Base-by-base conservation (phyloP, 2,797 vertebrate genomes). In the Notolepis coatsorum region DNA sequence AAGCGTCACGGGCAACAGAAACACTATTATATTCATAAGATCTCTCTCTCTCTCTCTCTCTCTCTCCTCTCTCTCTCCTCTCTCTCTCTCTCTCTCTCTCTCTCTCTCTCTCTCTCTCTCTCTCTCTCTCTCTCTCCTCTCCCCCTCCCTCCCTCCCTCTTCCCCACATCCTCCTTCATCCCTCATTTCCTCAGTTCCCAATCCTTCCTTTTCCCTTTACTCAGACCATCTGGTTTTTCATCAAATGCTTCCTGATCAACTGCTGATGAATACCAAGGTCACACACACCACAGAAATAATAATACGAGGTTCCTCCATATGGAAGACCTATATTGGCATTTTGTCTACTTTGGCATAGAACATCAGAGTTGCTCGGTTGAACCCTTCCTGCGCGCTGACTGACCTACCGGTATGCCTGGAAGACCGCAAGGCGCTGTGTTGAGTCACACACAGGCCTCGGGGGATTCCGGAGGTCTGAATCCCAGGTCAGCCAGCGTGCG, bases 161-260 rank as follows among this genome's bases (percentile, higher is more conserved):
- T n/a, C 65, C n/a, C n/a, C n/a, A n/a, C n/a, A n/a, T 77, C 58
- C 47, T 77, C 53, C 68, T 77, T 75, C 77, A 73, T 60, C 67
- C 64, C 57, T 71, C 37, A 71, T 79, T 83, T 72, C 65, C 81
- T 71, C 33, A 35, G 46, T n/a, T 71, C 56, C 65, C 61, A 58
- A 51, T 74, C 60, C 38, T 58, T 23, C 1, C 38, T 68, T 73
- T n/a, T n/a, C 35, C 57, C 62, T 41, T 49, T 47, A 23, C 51
- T 70, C 58, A 38, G 30, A 61, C 5, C 24, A 30, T 72, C n/a
- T 69, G 21, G 38, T 45, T 61, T 12, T 46, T 58, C 45, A 74
- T 75, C 54, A 65, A 48, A 64, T 62, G 63, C 77, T 75, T 59
- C 61, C 63, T 38, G 53, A 13, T 54, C 46, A 33, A 65, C 27